Base-by-base conservation (phyloP, 2,888 invertebrate genomes). In the Hydraecia micacea region DNA sequence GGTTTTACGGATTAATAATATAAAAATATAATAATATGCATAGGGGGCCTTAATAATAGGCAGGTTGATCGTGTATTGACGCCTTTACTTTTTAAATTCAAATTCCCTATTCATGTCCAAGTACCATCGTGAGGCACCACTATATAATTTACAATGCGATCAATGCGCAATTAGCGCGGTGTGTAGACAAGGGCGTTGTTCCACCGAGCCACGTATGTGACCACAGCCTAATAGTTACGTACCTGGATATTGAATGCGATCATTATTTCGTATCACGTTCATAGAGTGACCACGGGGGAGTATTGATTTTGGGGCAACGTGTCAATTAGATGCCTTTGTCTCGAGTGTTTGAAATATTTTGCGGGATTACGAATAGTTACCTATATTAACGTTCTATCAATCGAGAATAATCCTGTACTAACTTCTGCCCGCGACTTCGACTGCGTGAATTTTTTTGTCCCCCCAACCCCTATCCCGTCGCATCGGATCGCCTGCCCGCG, bases 211-310 rank as follows among this genome's bases (percentile, higher is more conserved):
- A 58, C 32, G 25, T 78, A 69, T 86, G 74, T 65, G 63, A 49
- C 65, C 58, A 72, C 73, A 15, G 63, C 77, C 55, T 79, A 76
- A 75, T 80, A 76, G 75, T 74, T 67, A 82, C 72, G 71, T 88
- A 81, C 75, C 68, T 77, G 76, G 63, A 63, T 79, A 87, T 79
- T 86, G 83, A 87, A 89, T 89, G 82, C 85, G 90, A 91, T 93
- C 90, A 91, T 91, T 92, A 92, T 93, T 93, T 93, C 93, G 80
- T 81, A 90, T 93, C 94, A 93, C 93, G 94, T 94, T 79, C 90
- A 85, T 82, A 86, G 79, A 87, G 86, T 84, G 81, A 89, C 89
- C 90, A 89, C 88, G 85, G 88, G 86, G 81, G 36, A 68, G 79
- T 91, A 93, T 94, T 93, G 93, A 92, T 91, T 92, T 92, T 91